phyloP scores from a whole-genome alignment of 1,140 invertebrate genomes.

The Heliothis virescens region DNA sequence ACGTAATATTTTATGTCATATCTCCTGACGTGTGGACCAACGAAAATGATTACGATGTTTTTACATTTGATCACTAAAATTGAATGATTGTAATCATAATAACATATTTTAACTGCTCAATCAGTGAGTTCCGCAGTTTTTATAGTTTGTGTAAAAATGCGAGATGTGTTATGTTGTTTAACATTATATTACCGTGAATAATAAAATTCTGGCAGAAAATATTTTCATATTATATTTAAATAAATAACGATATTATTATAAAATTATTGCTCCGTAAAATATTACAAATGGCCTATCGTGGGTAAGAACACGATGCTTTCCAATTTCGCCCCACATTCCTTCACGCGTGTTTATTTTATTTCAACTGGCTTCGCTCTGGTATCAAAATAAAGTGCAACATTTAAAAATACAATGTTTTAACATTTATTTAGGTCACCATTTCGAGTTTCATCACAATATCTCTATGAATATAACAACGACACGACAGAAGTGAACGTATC shows the following conservation, averaged over 20 bases:
- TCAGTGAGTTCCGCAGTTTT: no score
- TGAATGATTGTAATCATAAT: no score
- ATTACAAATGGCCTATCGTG: conserved; percentile 49
- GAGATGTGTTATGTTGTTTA: neutral
- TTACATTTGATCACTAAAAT: no score
- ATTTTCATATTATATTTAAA: neutral
- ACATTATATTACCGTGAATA: neutral
- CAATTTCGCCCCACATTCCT: conserved; percentile 68
- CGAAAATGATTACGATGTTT: neutral
- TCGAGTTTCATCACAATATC: conserved; percentile 53
- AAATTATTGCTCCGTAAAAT: conserved; percentile 48
- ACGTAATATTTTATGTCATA: conserved; percentile 18
- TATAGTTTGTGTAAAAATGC: no score
- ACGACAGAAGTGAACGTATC: conserved; percentile 37
- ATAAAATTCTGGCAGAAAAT: neutral
- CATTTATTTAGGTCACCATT: conserved; percentile 52
- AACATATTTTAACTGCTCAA: no score
- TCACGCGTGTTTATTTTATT: conserved; percentile 72
- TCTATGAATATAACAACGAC: conserved; percentile 27
- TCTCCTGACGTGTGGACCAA: neutral
- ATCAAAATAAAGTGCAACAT: conserved; percentile 54
- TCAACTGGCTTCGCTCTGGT: conserved; percentile 43
- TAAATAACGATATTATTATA: neutral
- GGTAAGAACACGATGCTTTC: conserved; percentile 58
- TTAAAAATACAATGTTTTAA: conserved; percentile 54